Percentiles rank a stretch among this genome's conserved stretches.
These are phyloP conservation scores for Adineta ricciae DNA, from an alignment of 2,888 invertebrate species.

Conservation along the genomic window DNA sequence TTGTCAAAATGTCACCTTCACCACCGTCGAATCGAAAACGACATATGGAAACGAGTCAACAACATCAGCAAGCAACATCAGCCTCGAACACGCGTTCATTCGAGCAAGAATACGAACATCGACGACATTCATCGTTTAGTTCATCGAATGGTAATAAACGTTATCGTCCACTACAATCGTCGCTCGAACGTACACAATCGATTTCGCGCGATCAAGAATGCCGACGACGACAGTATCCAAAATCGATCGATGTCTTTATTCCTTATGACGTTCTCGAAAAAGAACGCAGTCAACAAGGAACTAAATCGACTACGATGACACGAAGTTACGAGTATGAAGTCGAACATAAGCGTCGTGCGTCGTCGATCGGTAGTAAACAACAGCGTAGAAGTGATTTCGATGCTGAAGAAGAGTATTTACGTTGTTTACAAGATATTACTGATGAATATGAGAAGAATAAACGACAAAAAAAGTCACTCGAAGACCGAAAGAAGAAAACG, in stretches of 20 bases:
- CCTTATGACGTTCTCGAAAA: not conserved
- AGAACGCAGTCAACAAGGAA: not conserved
- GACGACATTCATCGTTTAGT: not conserved
- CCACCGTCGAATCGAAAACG: not conserved
- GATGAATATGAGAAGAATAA: not conserved
- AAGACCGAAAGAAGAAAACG: not conserved
- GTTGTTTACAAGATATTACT: not conserved
- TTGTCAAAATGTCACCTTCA: not conserved
- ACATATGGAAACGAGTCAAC: not conserved
- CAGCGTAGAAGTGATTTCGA: not conserved
- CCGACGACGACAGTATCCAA: constrained; percentile 1
- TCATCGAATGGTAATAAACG: not conserved
- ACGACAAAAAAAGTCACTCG: not conserved
- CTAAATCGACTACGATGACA: not conserved
- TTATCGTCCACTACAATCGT: constrained; percentile 4
- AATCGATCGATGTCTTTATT: not conserved
- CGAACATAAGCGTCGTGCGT: not conserved
- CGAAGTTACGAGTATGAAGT: constrained; percentile 10
- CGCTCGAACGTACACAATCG: not conserved
- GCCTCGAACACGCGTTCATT: not conserved
- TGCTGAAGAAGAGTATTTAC: not conserved
- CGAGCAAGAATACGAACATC: not conserved
- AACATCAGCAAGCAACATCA: not conserved
- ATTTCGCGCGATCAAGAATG: not conserved
- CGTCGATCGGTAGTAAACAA: not conserved